Base-by-base conservation (phyloP, 2,113 vertebrate genomes). In the Fregetta grallaria region DNA sequence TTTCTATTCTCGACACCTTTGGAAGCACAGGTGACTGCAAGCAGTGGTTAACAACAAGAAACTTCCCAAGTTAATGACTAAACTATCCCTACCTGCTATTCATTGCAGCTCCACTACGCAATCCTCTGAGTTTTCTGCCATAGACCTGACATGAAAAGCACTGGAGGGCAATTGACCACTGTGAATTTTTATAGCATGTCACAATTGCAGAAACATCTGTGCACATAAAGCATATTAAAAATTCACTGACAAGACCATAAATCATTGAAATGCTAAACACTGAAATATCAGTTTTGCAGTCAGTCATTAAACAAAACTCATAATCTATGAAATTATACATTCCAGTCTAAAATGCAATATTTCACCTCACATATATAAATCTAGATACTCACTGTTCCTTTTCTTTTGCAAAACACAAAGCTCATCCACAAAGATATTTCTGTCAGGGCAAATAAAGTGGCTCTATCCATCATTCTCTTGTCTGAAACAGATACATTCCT, bases 251-350 rank as follows among this genome's bases (percentile, higher is more conserved):
- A 97, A 91, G 62, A 88, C n/a, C 61, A 90, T 96, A 96, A 98
- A 97, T 98, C 88, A 96, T 47, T 80, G 88, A 44, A 92, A 91
- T 49, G 12, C 81, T 93, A 78, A 97, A 83, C 15, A 52, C n/a
- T 89, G 92, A 91, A 98, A 95, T 92, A 94, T 30, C 77, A 89
- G 49, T 87, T 97, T 91, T 79, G 89, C 83, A 96, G 83, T 80
- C 79, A 94, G 77, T 97, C 85, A 95, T 97, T 96, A 97, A 86
- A 88, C 50, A 88, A 96, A 97, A 96, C 36, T 95, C 50, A 93
- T 95, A 96, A 97, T 89, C 55, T 96, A 75, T 88, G 76, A 96
- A 94, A 95, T 96, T 91, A 94, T 86, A 86, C 10, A 94, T 94
- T 94, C 92, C n/a, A 88, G 45, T 73, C 61, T 22, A 87, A 86